Base-by-base conservation (phyloP, 1,140 invertebrate species). In the Panagrolaimus sp. region DNA sequence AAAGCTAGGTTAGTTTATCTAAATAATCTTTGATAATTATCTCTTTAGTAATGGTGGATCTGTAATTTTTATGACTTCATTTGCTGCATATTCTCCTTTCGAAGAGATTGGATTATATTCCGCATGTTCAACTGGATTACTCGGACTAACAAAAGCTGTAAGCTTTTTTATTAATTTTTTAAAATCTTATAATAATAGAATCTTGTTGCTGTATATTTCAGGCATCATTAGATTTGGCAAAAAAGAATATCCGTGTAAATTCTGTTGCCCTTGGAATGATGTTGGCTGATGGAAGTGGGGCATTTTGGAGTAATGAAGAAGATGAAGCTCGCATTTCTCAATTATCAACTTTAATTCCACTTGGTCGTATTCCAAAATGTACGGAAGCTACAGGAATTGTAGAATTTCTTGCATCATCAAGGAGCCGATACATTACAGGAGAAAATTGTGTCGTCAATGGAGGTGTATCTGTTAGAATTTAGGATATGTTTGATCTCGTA, bases 351-450 rank as follows among this genome's bases (percentile, higher is more conserved):
- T 38, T 74, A 38, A 76, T 74, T 44, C 73, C 73, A n/a, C 62
- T 74, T n/a, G 74, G 74, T 7, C 44, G 87, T 73, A 73, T 87
- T 73, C 87, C 84, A 8, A 84, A 88, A 70, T 87, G 90, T 11
- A 84, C 89, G 42, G 93, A 97, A 80, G 90, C 94, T 80, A 80
- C 84, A 25, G 89, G 89, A 0, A 85, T 90, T 45, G 92, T 91
- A n/a, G 89, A 92, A 51, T 97, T 94, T 84, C 84, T 98, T 48
- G 89, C 88, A 31, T 94, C 92, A 0, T 88, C 93, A 69, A 92
- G 96, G 86, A 89, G 92, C 9, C 88, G 88, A 9, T 97, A 93
- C 80, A 89, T 97, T 42, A 97, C 92, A 63, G 94, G 94, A 16
- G 93, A 97, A 87, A 91, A 89, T 42, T 87, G 95, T 66, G 85